A percentile compares a stretch with the other conserved stretches of the same genome.
Conservation (phyloP, 2,113 vertebrate species). For the Calyptomena viridis region DNA sequence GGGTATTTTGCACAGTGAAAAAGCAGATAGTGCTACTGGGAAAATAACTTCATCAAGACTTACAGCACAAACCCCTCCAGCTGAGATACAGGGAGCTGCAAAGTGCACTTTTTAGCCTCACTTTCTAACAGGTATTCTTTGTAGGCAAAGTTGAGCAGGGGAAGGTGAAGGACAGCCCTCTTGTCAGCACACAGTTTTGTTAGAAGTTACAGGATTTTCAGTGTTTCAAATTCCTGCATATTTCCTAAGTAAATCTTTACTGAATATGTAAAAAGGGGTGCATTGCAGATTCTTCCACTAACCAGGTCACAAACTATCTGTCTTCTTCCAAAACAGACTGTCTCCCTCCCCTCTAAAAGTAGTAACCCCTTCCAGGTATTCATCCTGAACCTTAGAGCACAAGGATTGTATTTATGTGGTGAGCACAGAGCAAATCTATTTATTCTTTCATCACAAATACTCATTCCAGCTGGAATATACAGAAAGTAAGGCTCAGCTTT, state of each 20-base stretch:
- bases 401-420: background rate
- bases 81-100: background rate
- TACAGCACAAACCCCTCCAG: background rate
- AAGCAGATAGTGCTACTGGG: background rate
- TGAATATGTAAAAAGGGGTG: background rate
- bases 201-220: background rate
- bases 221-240: background rate
- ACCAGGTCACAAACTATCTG: background rate
- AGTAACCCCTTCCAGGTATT: background rate
- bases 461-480: background rate
- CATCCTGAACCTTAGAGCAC: background rate
- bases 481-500: background rate
- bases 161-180: background rate
- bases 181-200: background rate
- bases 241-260: background rate
- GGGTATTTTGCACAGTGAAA: background rate
- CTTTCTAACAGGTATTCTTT: background rate
- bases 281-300: slow-evolving; percentile 8
- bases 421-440: background rate
- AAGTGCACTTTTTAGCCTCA: background rate
- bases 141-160: background rate
- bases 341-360: background rate
- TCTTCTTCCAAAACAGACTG: background rate
- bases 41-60: background rate
- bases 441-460: background rate